Evolutionary conservation across 2,113 vertebrate species (phyloP).

Genomic region (Centrocercus urophasianus): DNA sequence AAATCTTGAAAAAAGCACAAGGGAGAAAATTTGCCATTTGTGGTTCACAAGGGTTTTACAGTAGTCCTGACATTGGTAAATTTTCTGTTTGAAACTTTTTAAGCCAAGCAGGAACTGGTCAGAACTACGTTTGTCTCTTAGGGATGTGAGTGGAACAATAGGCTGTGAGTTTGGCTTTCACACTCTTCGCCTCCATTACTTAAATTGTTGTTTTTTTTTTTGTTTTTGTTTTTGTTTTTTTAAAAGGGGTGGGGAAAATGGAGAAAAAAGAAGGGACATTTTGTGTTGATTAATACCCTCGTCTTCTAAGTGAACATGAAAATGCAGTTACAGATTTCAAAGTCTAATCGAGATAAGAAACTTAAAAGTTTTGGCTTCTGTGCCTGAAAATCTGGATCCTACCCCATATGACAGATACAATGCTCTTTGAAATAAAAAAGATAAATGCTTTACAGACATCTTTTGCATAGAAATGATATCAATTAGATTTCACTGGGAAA

Average conservation of each 20-base stretch:
- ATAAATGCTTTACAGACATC: slow-evolving; percentile 69
- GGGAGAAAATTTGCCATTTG: not conserved
- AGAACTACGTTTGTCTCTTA: not conserved
- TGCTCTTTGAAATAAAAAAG: slow-evolving; percentile 60
- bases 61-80: not conserved
- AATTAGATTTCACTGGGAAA: slow-evolving; percentile 73
- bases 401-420: slow-evolving; percentile 38
- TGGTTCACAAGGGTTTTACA: not conserved
- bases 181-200: not conserved
- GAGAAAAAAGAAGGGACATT: not conserved
- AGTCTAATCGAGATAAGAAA: slow-evolving; percentile 3
- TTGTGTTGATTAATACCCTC: not conserved
- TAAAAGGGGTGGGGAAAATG: not conserved
- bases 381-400: slow-evolving; percentile 40
- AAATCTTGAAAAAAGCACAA: not conserved
- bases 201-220: not conserved
- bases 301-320: not conserved
- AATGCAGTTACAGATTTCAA: slow-evolving; percentile 7
- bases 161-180: not conserved
- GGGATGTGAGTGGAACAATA: not conserved
- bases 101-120: not conserved
- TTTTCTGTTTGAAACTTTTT: not conserved
- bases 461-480: slow-evolving; percentile 71
- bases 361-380: slow-evolving; percentile 21
- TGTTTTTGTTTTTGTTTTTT: too few species aligned